Evolutionary conservation across 2,888 invertebrate genomes (phyloP), one percentile per base, ranked within the genome.

Genomic region (Coecobrya sp.): DNA sequence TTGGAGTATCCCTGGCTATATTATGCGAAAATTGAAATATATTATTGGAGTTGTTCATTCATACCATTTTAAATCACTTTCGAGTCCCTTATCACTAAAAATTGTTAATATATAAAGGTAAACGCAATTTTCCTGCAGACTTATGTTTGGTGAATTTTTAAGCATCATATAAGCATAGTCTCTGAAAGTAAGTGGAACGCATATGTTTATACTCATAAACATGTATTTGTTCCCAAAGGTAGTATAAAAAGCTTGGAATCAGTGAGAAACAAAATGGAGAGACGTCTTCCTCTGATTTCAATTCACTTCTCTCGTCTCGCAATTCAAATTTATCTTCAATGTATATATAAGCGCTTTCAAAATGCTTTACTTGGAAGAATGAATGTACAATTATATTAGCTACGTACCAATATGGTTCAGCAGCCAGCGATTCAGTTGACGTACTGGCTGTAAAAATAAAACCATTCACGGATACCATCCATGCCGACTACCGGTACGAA

Each of bases 271-370:
- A 55, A 52, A 73, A 76, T 25, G 30, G 30, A 42, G 25, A 73
- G 68, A 70, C 62, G 16, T 52, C 2, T 59, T 45, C 73, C 19
- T 65, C 55, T 76, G 49, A 76, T 84, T 89, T 85, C 89, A 89
- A 89, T 89, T 89, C 85, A 70, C 84, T 89, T 45, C 30, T 16
- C 25, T 13, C 65, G 55, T 42, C 70, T 30, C 85, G 45, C 73
- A 85, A 84, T 89, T 89, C 85, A 85, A 89, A 89, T 89, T 89
- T 81, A 82, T 82, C 49, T 68, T 42, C 16, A 25, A 42, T 55
- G 49, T 70, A 11, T 16, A 76, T 70, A 11, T 16, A 76, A 45
- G 62, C 30, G 27, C 30, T 55, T 10, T 16, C 81, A 16, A 27
- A 81, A 81, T 36, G n/a, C n/a, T n/a, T n/a, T n/a, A n/a, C n/a